Base-by-base conservation (phyloP, 1,140 invertebrate species). In the Drosophila pandora region DNA sequence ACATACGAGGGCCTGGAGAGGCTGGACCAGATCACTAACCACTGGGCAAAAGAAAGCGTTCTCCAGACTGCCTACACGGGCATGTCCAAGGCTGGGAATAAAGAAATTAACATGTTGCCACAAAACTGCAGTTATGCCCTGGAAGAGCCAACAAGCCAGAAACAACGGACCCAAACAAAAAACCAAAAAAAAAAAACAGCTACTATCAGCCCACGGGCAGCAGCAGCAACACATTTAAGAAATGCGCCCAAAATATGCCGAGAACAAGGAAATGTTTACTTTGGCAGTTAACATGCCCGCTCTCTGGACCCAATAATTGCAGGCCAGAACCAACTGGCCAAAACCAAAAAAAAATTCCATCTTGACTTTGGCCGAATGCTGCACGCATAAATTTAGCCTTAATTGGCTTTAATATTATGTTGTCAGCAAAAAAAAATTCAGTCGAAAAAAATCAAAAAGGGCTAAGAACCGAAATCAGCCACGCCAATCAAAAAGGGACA, bases 331-430 rank as follows among this genome's bases (percentile, higher is more conserved):
- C 52, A 22, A 17, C 41, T 13, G 41, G 25, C 4, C 5, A 8
- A 43, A 17, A 43, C 5, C 1, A 43, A 17, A 43, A 43, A 21
- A 63, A 74, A 57, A 43, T 32, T 49, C 70, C 47, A 74, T 39
- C 61, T 41, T 60, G 54, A 62, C 48, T 76, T 78, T 78, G 79
- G 63, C 79, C 79, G 75, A 64, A 69, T 82, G 80, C 74, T 87
- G 81, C 43, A 87, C 81, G 81, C 81, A 85, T 85, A 85, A 85
- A 85, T 85, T 85, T 85, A 85, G 81, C 81, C 81, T 87, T 85
- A 85, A 85, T 85, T 85, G 81, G 81, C 81, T 85, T 82, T 87
- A 85, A 85, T 85, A 85, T 85, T 85, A 85, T 87, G 83, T 85
- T 85, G 82, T 87, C 81, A 85, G 81, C 69, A 63, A 63, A 60